Base-by-base conservation (phyloP, 2,888 invertebrate genomes). In the Coremacera marginata region DNA sequence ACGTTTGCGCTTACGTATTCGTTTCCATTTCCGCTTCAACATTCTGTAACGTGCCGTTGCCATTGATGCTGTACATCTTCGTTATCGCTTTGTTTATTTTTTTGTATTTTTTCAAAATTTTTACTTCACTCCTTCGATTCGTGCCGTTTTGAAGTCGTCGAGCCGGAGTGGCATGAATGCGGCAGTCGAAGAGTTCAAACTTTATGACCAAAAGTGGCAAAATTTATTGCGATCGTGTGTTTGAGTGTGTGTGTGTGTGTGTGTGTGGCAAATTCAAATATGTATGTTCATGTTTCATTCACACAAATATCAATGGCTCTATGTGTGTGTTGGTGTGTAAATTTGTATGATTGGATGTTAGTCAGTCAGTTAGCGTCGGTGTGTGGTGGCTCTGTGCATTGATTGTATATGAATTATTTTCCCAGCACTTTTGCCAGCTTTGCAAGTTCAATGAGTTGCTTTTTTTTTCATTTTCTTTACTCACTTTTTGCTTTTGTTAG, bases 391-490 rank as follows among this genome's bases (percentile, higher is more conserved):
- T 37, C 16, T 34, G 55, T 44, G 55, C 44, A 60, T 14, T 49
- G 55, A 74, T 74, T 71, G 75, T 60, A 65, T 70, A 80, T 80
- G 78, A 80, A 78, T 80, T 80, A 80, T 80, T 77, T 80, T 63
- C 49, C 37, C 67, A 65, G 71, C 79, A 77, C 76, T 79, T 79
- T 70, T 73, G 76, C 73, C 57, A 77, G 76, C 77, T 77, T 77
- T 62, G 72, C 72, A 72, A 62, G 60, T 72, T 72, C 62, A 72
- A 72, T 49, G 72, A 49, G 62, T 49, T 55, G 34, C 11, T 3
- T 19, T n/a, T 55, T 55, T 55, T 60, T 25, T 60, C 11, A 4
- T 60, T 60, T 11, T 27, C 11, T 27, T 27, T 27, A 22, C 60
- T 14, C 60, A 60, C 3, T 60, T 27, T 22, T 60, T 25, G 60